Percentiles rank a stretch among this genome's conserved stretches.
Evolutionary conservation across 1,140 invertebrate species (phyloP).

Genomic region (Caenorhabditis brenneri): DNA sequence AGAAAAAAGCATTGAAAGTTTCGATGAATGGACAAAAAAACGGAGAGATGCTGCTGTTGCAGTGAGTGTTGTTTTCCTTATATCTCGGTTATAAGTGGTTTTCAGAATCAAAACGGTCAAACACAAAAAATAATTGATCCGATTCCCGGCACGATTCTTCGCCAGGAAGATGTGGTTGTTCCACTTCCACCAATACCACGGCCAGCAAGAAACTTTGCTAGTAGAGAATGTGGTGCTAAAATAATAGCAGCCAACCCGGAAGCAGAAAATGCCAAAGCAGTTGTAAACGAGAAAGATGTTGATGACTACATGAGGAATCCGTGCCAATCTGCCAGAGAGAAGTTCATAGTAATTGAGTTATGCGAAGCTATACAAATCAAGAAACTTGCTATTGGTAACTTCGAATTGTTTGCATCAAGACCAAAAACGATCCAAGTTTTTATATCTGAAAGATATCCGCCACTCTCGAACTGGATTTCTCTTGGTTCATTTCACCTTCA

Average conservation of each 20-base stretch:
- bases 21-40: slow-evolving; percentile 29
- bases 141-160: background rate
- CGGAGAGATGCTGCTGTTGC: slow-evolving; percentile 31
- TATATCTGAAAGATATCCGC: slow-evolving; percentile 87
- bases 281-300: slow-evolving; percentile 78
- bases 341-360: slow-evolving; percentile 95
- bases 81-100: background rate
- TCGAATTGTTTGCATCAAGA: slow-evolving; percentile 95
- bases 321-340: slow-evolving; percentile 80
- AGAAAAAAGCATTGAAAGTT: slow-evolving; percentile 23
- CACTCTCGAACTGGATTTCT: background rate
- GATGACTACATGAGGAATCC: slow-evolving; percentile 98
- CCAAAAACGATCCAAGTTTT: slow-evolving; percentile 84
- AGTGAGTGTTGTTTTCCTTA: background rate
- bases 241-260: slow-evolving; percentile 89
- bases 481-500: slow-evolving; percentile 1
- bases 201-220: background rate
- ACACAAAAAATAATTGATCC: background rate
- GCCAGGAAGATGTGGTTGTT: background rate
- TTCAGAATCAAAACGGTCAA: slow-evolving; percentile 29
- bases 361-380: slow-evolving; percentile 92
- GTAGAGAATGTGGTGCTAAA: slow-evolving; percentile 89
- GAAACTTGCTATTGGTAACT: slow-evolving; percentile 89
- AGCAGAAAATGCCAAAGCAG: slow-evolving; percentile 79
- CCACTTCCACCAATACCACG: background rate